Conservation (phyloP, 2,797 vertebrate genomes). For the Scarus forsteni region DNA sequence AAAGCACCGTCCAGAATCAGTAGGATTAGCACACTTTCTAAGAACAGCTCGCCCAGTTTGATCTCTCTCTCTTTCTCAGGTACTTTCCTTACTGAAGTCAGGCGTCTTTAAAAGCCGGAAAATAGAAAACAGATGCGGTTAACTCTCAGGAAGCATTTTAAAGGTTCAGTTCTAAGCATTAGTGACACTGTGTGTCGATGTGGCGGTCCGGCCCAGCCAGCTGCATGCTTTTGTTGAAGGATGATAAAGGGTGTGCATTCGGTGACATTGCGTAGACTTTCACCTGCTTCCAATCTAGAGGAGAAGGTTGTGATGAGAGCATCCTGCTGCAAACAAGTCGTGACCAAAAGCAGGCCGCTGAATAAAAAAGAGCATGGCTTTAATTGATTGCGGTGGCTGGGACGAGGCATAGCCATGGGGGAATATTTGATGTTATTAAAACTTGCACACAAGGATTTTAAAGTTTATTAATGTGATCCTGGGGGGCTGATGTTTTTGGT, state of each 20-base stretch:
- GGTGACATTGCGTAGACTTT: constrained; percentile 41
- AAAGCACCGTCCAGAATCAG: constrained; percentile 38
- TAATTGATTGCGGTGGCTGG: constrained; percentile 45
- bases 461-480: constrained; percentile 43
- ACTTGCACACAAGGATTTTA: constrained; percentile 24
- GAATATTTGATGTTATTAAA: constrained; percentile 48
- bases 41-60: constrained; percentile 11
- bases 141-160: constrained; percentile 65
- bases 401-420: constrained; percentile 23
- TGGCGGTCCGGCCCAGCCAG: constrained; percentile 36
- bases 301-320: constrained; percentile 39
- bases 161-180: constrained; percentile 63
- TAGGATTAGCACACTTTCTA: constrained; percentile 36
- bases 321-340: constrained; percentile 41
- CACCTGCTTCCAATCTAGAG: constrained; percentile 68
- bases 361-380: constrained; percentile 22
- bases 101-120: constrained; percentile 42
- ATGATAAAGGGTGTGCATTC: constrained; percentile 23
- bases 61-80: constrained; percentile 41
- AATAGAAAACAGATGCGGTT: constrained; percentile 82
- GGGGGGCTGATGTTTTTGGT: constrained; percentile 18
- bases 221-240: constrained; percentile 43
- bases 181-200: constrained; percentile 67
- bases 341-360: constrained; percentile 32
- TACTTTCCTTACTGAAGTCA: constrained; percentile 48